Percentiles rank a stretch among this genome's conserved stretches.
Conservation (phyloP, 2,113 vertebrate genomes). For the Ptychochromis oligacanthus region DNA sequence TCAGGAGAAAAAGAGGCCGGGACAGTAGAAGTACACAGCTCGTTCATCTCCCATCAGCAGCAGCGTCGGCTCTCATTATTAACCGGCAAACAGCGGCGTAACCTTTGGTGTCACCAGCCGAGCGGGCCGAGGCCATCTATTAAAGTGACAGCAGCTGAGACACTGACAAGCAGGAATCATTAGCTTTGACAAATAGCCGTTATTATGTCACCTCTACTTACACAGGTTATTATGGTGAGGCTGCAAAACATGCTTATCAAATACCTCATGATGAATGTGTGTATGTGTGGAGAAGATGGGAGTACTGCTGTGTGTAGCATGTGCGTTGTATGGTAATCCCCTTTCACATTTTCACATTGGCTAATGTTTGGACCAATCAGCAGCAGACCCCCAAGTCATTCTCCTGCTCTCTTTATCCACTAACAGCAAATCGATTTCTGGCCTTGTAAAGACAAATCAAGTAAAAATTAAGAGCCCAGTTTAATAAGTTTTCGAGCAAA, state of each 20-base stretch:
- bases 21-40: conserved; percentile 26
- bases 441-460: too few species aligned
- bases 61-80: conserved; percentile 35
- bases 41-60: conserved; percentile 38
- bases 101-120: conserved; percentile 53
- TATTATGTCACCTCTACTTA: conserved; percentile 64
- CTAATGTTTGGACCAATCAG: neutral
- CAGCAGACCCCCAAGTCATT: too few species aligned
- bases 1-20: neutral
- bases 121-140: conserved; percentile 33
- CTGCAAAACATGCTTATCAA: conserved; percentile 24
- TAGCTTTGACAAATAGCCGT: conserved; percentile 58
- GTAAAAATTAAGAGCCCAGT: too few species aligned
- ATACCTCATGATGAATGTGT: conserved; percentile 20
- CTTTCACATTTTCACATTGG: neutral
- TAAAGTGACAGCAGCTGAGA: conserved; percentile 28
- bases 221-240: conserved; percentile 28
- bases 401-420: too few species aligned
- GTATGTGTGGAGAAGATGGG: neutral
- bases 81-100: conserved; percentile 41
- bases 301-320: neutral
- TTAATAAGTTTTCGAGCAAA: too few species aligned
- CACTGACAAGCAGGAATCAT: conserved; percentile 54
- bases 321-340: neutral
- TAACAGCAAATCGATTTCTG: too few species aligned